Evolutionary conservation across 2,888 invertebrate genomes (phyloP), one percentile per base, ranked within the genome.

Genomic region (Pilophorus perplexus): DNA sequence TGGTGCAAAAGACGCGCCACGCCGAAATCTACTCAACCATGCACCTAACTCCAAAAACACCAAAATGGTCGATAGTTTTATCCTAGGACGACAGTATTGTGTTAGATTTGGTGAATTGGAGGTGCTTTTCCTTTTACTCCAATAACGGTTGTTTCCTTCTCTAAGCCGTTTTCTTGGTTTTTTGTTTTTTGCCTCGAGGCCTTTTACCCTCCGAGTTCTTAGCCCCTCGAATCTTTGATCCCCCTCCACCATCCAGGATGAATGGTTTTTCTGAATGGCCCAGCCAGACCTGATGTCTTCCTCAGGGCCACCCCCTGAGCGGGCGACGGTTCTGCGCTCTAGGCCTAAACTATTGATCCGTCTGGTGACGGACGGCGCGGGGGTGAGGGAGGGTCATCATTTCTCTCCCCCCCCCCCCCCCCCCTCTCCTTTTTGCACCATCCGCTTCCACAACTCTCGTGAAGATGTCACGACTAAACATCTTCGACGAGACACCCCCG

Each of bases 261-360:
- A 52, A 52, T 52, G 52, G 52, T 52, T 52, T 52, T 52, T 52
- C 52, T 52, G 28, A 52, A 52, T 52, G 52, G 52, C 52, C 52
- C 14, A 16, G 28, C 25, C 28, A 28, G 27, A 25, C 28, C 52
- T 28, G 18, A 28, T 28, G 52, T 28, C 52, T 23, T 52, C 52
- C 52, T 28, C 52, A 28, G 28, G 27, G 52, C 52, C 52, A 16
- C 52, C 52, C 18, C 52, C 52, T 3, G 28, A 18, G 60, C 18
- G 33, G 46, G 46, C 44, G 44, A 46, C 46, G 62, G 62, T 62
- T 62, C 62, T 62, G 62, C 62, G 62, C 62, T 62, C 62, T 62
- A 62, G 62, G 62, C 62, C 62, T 62, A 62, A 62, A 62, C 62
- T 62, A 62, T 62, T 62, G 62, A 62, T 62, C 62, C 62, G 62